These are phyloP conservation scores for Rhodeus uyekii DNA, from an alignment of 2,797 vertebrate species.

Conservation along the genomic window DNA sequence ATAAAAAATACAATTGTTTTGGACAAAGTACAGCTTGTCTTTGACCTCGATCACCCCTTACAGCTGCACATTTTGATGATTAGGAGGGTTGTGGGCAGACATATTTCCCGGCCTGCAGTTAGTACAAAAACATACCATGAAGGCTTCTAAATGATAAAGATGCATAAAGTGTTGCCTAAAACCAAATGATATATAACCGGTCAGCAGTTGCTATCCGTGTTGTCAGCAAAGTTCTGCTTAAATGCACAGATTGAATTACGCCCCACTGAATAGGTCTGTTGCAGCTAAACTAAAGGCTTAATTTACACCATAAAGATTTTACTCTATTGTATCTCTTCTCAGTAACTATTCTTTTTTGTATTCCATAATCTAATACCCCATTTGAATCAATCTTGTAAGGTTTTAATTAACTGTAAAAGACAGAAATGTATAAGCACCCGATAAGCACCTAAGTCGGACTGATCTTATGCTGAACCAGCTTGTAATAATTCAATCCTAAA, in stretches of 20 bases:
- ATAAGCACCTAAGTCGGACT: neutral
- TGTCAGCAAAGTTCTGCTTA: conserved; percentile 40
- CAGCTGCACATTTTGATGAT: conserved; percentile 3
- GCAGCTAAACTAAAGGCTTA: conserved; percentile 7
- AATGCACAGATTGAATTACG: conserved; percentile 31
- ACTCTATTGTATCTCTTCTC: neutral
- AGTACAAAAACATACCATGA: neutral
- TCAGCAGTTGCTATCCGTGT: conserved; percentile 24
- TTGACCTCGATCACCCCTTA: neutral
- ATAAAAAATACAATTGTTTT: neutral
- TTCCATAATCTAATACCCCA: conserved; percentile 4
- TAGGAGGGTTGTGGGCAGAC: neutral
- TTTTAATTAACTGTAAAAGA: conserved; percentile 32
- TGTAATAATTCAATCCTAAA: neutral
- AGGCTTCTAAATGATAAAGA: conserved; percentile 19
- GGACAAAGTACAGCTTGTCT: neutral
- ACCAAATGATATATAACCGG: conserved; percentile 22
- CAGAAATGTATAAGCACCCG: neutral
- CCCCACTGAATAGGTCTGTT: conserved; percentile 11
- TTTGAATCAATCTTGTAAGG: neutral
- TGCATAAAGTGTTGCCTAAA: conserved; percentile 19
- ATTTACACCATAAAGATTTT: conserved; percentile 20
- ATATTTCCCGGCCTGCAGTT: neutral
- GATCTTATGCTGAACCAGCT: neutral
- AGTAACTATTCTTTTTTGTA: neutral